Base-by-base conservation (phyloP, 2,888 invertebrate species). In the Mellilla xanthometata region DNA sequence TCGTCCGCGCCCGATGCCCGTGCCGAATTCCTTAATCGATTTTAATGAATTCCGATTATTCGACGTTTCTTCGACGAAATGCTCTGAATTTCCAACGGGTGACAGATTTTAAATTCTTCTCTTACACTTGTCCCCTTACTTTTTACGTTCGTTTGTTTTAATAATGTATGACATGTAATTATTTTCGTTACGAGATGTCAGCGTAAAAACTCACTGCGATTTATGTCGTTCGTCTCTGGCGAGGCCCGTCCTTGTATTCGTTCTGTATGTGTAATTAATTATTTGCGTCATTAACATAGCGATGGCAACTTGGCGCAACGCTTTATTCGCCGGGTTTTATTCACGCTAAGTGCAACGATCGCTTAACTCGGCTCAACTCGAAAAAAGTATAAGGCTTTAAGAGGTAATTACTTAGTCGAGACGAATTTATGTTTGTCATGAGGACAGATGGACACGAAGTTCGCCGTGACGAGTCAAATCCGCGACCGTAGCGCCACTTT, bases 71-170 rank as follows among this genome's bases (percentile, higher is more conserved):
- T 69, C 63, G 54, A 57, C 57, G 69, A 75, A 81, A 83, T 79
- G 81, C 76, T 78, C 78, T 71, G 83, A 83, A 86, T 88, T 80
- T 81, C 69, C 73, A 82, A 74, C 74, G 72, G 81, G 86, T 88
- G 89, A 87, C 85, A 88, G 83, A 88, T 84, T 88, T 86, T 80
- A 83, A 87, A 87, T 87, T 88, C 82, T 84, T 84, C 73, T 67
- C 81, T 87, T 88, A 87, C 87, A 88, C 87, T 88, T 88, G 85
- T 76, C 66, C 62, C 61, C 65, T 62, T 59, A 68, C 54, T 74
- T 82, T 79, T 77, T 82, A 72, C 54, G 38, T 35, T 55, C 72
- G 67, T 76, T 80, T 76, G 78, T 73, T 82, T 87, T 68, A 81
- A 88, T 87, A 86, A 88, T 86, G 80, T 83, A 85, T 86, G 80